These are phyloP conservation scores for Xanthorhoe spadicearia DNA, from an alignment of 2,888 invertebrate species.

Conservation along the genomic window DNA sequence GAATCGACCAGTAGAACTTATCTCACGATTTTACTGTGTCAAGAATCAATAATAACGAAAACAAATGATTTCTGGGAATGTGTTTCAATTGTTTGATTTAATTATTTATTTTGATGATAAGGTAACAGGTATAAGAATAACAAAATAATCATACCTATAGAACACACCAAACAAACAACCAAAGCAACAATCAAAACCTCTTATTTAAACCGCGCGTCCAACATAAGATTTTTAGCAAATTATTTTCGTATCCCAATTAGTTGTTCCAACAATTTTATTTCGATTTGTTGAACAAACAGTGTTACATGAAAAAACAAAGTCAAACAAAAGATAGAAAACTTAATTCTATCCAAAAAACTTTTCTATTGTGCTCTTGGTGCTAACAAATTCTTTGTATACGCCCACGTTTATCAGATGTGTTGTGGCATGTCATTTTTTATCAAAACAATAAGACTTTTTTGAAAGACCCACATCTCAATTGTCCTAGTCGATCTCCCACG, in stretches of 20 bases:
- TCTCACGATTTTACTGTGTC: too few species aligned
- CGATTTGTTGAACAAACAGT: constrained; percentile 68
- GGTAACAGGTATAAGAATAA: too few species aligned
- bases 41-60: too few species aligned
- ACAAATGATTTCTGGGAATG: too few species aligned
- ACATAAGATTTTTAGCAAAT: constrained; percentile 50
- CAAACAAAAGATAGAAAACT: constrained; percentile 74
- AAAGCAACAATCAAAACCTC: constrained; percentile 1
- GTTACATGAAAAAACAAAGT: constrained; percentile 66
- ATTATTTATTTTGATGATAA: too few species aligned
- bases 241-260: constrained; percentile 48
- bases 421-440: constrained; percentile 83
- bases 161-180: neutral
- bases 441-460: constrained; percentile 81
- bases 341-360: constrained; percentile 82
- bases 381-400: constrained; percentile 81
- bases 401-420: constrained; percentile 80
- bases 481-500: constrained; percentile 64
- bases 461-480: constrained; percentile 42
- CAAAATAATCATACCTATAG: neutral
- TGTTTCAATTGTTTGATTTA: too few species aligned
- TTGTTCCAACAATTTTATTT: constrained; percentile 55
- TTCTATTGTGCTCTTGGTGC: constrained; percentile 79
- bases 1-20: too few species aligned
- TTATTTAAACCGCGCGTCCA: constrained; percentile 6